Conservation (phyloP, 1,140 invertebrate genomes). For the Drosophila biarmipes region DNA sequence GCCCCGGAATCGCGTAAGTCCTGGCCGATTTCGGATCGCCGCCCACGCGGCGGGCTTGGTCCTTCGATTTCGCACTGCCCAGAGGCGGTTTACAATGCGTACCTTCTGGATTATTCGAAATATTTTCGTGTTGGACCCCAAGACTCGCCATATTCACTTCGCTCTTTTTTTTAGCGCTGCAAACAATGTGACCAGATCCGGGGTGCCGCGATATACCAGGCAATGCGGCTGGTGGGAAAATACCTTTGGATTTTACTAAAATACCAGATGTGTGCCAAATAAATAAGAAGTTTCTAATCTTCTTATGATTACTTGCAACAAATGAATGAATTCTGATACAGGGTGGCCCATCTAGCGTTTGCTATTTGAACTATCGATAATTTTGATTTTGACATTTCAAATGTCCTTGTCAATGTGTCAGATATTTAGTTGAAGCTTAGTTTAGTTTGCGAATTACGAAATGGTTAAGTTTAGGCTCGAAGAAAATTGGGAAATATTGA, state of each 20-base stretch:
- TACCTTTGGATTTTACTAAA: neutral
- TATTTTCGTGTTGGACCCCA: constrained; percentile 84
- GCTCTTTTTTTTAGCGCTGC: constrained; percentile 27
- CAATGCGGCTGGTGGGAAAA: neutral
- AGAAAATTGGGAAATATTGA: too few relatives aligned
- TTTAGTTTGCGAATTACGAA: too few relatives aligned
- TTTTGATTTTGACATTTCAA: too few relatives aligned
- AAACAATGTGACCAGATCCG: constrained; percentile 29
- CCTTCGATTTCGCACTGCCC: constrained; percentile 28
- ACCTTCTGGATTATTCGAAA: constrained; percentile 81
- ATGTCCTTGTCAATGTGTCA: too few relatives aligned
- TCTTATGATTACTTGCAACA: neutral
- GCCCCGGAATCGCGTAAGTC: constrained; percentile 36
- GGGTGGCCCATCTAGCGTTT: too few relatives aligned
- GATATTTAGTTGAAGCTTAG: too few relatives aligned
- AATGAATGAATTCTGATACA: neutral
- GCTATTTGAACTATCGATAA: too few relatives aligned
- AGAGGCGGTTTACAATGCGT: constrained; percentile 60
- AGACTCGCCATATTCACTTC: constrained; percentile 84
- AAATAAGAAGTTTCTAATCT: neutral
- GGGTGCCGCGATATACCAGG: neutral
- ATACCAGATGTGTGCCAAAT: neutral
- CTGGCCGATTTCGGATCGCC: constrained; percentile 26
- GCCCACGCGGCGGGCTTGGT: constrained; percentile 8
- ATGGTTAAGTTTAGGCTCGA: too few relatives aligned